Base-by-base conservation (phyloP, 2,113 vertebrate genomes). In the Suricata suricatta region DNA sequence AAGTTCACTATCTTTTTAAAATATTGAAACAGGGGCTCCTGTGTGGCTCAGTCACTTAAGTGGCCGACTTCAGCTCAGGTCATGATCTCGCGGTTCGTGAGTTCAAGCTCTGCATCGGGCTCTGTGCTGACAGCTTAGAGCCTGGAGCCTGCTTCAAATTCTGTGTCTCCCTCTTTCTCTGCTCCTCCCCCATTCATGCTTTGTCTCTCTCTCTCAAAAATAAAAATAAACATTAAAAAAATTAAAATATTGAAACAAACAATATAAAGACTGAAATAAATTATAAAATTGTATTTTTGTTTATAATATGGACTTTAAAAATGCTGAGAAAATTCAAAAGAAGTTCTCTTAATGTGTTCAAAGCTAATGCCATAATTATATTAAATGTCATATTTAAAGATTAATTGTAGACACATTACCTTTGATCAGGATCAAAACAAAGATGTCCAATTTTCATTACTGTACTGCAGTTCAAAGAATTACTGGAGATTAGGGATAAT, bases 391-490 rank as follows among this genome's bases (percentile, higher is more conserved):
- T 54, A 25, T 90, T 92, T 96, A 76, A 96, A 60, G 50, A 29
- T 92, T 95, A 94, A 94, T 71, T 97, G 90, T 69, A n/a, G 63
- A 44, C 13, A 81, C 19, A 60, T 93, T 93, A 44, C 87, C 85
- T 95, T 54, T 35, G 27, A 87, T n/a, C 41, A 60, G 29, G 33
- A 93, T 14, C 33, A 72, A 63, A 97, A 69, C 31, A 57, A 19
- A 1, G 0, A 0, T 71, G 2, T 57, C 11, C 33, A 44, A 15
- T 60, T 72, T 71, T 97, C 29, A 95, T 89, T 68, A 77, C 14
- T 90, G 27, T 3, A 77, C 14, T 90, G 31, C 2, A 90, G 19
- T 82, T 82, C 17, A 95, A 50, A 27, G 31, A 82, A 38, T 88
- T 66, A n/a, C 15, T 90, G 11, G 35, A 88, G 9, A 38, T 82